These are phyloP conservation scores for Cacoxenus indagator DNA, from an alignment of 2,888 invertebrate genomes.

Conservation along the genomic window DNA sequence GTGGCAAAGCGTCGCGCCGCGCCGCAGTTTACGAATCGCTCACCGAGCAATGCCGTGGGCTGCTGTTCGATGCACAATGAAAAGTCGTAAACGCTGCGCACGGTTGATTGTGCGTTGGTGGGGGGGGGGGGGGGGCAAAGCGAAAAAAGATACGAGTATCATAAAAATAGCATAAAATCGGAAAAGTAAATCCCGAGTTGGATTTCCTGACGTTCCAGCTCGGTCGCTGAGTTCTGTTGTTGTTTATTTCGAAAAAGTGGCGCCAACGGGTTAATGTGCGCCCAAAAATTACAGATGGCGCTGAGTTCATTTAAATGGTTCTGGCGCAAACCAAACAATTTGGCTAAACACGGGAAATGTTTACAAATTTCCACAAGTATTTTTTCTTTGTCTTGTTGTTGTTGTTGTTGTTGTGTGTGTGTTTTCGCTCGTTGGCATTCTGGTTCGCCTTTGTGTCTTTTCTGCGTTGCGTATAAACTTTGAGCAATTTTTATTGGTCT, in stretches of 20 bases:
- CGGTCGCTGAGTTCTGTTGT: not conserved
- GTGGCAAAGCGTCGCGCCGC: no score
- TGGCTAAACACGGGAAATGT: not conserved
- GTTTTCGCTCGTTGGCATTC: not conserved
- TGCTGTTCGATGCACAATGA: no score
- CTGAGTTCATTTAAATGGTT: not conserved
- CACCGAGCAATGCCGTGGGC: no score
- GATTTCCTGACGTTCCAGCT: not conserved
- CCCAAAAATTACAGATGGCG: constrained; percentile 7
- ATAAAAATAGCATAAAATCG: constrained; percentile 42
- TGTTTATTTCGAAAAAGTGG: constrained; percentile 64
- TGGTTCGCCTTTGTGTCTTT: not conserved
- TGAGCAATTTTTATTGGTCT: not conserved
- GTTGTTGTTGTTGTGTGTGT: no score
- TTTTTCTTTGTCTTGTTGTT: not conserved
- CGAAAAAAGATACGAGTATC: constrained; percentile 51
- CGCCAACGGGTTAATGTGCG: constrained; percentile 51
- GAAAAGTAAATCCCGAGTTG: not conserved
- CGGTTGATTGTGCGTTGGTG: not conserved
- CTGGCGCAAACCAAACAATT: constrained; percentile 7
- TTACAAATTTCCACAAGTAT: not conserved
- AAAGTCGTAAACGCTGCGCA: not conserved
- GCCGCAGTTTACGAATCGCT: no score
- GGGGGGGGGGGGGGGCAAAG: constrained; percentile 33
- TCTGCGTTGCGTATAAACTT: not conserved